Percentiles rank a stretch among this genome's conserved stretches.
Evolutionary conservation across 2,888 invertebrate genomes (phyloP).

Genomic region (Archips crataeganus): DNA sequence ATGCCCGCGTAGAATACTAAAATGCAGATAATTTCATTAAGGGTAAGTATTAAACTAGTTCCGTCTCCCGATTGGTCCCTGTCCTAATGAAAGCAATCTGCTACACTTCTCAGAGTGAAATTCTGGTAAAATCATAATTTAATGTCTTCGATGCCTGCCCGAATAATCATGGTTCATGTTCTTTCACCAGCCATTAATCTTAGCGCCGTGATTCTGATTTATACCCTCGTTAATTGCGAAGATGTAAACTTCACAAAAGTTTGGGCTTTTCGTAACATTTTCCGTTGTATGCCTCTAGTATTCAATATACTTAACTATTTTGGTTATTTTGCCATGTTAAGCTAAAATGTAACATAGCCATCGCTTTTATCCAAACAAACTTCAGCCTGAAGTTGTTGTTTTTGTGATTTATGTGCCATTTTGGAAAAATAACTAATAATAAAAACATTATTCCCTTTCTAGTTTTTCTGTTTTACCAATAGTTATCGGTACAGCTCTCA

Average conservation of each 20-base stretch:
- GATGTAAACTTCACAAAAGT: conserved; percentile 16
- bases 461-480: too few relatives aligned
- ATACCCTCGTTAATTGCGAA: conserved; percentile 12
- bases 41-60: not conserved
- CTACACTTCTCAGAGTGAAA: not conserved
- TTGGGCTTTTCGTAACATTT: conserved; percentile 17
- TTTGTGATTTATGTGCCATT: not conserved
- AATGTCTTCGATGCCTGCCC: conserved; percentile 4
- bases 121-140: not conserved
- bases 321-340: not conserved
- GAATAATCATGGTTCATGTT: conserved; percentile 18
- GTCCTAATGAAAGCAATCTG: not conserved
- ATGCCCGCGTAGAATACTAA: conserved; percentile 6
- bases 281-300: not conserved
- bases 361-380: not conserved
- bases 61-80: not conserved
- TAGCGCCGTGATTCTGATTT: conserved; percentile 16
- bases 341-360: not conserved
- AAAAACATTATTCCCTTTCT: not conserved
- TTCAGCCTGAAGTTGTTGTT: not conserved
- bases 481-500: too few relatives aligned
- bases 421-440: not conserved
- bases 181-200: conserved; percentile 15
- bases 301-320: not conserved
- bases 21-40: not conserved